Evolutionary conservation across 2,888 invertebrate genomes (phyloP).

Genomic region (Campoletis raptor): DNA sequence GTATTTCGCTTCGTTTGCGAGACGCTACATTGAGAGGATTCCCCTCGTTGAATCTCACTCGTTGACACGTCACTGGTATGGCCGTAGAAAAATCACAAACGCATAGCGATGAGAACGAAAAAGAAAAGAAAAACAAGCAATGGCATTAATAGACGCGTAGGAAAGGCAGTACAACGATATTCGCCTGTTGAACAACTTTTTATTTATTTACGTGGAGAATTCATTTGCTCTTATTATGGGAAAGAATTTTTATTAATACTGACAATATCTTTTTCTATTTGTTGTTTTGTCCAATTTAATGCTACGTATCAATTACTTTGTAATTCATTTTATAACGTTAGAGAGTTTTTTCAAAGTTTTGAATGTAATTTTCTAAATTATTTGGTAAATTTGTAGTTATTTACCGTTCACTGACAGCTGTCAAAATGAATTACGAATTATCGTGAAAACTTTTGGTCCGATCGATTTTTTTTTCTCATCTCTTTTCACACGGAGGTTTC

Average conservation of each 20-base stretch:
- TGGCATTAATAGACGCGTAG: background rate
- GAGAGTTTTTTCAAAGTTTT: background rate
- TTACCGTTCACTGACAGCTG: background rate
- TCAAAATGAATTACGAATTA: background rate
- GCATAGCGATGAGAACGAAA: background rate
- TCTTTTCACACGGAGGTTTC: background rate
- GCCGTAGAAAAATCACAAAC: constrained; percentile 27
- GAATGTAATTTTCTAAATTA: background rate
- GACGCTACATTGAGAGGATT: constrained; percentile 39
- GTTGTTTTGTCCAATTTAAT: background rate
- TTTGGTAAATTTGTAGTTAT: background rate
- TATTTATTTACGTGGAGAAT: background rate
- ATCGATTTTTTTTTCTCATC: background rate
- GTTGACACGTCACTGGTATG: constrained; percentile 16
- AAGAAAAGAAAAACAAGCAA: constrained; percentile 8
- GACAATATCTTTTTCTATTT: background rate
- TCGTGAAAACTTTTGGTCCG: background rate
- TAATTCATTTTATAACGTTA: background rate
- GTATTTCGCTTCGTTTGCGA: constrained; percentile 33
- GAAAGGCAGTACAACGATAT: background rate
- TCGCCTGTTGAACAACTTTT: background rate
- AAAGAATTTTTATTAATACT: background rate
- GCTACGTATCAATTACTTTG: background rate
- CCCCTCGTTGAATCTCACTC: constrained; percentile 27
- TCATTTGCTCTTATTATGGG: background rate